A percentile compares a stretch with the other conserved stretches of the same genome.
Conservation (phyloP, 2,888 invertebrate genomes). For the Cheilosia soror region DNA sequence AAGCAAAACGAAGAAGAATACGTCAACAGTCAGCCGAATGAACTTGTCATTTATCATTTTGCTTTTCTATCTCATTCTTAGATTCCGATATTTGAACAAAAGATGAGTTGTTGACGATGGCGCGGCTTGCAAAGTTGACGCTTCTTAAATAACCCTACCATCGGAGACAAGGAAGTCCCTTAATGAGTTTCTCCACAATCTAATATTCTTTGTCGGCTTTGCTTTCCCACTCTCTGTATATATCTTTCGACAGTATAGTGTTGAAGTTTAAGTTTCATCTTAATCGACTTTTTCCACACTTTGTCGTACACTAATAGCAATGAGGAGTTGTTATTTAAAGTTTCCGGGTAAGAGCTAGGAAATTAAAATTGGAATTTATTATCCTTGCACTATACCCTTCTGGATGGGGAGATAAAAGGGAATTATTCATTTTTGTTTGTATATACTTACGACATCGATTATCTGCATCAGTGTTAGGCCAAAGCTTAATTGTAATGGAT, state of each 20-base stretch:
- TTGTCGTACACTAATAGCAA: conserved; percentile 11
- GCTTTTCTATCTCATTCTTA: conserved; percentile 7
- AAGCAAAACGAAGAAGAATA: conserved; percentile 25
- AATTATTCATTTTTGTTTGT: neutral
- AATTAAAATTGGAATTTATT: conserved; percentile 36
- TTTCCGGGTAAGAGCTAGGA: conserved; percentile 33
- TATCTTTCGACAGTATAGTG: neutral
- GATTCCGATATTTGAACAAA: conserved; percentile 55
- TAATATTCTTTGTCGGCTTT: conserved; percentile 59
- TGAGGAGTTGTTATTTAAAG: conserved; percentile 52
- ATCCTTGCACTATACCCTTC: conserved; percentile 10
- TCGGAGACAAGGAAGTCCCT: conserved; percentile 54
- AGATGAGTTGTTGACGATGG: conserved; percentile 40
- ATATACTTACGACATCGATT: conserved; percentile 95
- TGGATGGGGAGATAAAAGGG: neutral
- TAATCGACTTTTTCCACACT: conserved; percentile 46
- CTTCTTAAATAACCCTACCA: conserved; percentile 43
- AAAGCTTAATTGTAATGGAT: conserved; percentile 97
- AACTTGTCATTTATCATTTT: conserved; percentile 59
- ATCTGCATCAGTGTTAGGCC: conserved; percentile 99
- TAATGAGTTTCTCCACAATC: conserved; percentile 62
- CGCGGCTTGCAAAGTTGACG: conserved; percentile 11
- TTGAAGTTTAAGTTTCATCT: conserved; percentile 56
- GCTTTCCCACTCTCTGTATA: conserved; percentile 10
- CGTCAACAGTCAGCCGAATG: conserved; percentile 51